Conservation (phyloP, 2,113 vertebrate genomes). For the Sula dactylatra region DNA sequence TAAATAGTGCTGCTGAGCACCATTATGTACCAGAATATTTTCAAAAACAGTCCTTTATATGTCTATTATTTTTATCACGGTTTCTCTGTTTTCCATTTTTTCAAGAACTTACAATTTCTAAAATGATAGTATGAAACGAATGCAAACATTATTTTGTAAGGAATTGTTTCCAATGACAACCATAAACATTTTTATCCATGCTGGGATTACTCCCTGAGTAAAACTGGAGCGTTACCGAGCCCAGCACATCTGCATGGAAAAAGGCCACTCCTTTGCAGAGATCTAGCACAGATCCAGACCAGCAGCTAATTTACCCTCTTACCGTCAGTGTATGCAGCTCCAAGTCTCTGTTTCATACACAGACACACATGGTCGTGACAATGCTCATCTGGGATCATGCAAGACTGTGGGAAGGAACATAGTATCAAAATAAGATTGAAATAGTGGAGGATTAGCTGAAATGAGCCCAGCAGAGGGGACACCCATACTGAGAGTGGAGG, state of each 20-base stretch:
- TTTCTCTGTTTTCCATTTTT: neutral
- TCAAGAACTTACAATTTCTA: neutral
- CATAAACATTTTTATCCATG: neutral
- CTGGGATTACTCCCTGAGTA: neutral
- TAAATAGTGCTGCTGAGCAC: neutral
- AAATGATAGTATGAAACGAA: neutral
- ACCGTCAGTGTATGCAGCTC: neutral
- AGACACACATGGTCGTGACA: neutral
- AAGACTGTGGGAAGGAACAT: neutral
- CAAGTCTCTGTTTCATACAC: neutral
- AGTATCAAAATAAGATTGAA: neutral
- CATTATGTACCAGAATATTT: neutral
- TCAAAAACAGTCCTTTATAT: neutral
- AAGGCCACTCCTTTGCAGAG: neutral
- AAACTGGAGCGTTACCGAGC: neutral
- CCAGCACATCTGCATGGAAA: neutral
- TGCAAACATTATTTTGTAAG: neutral
- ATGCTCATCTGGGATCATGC: neutral
- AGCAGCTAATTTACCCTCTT: neutral
- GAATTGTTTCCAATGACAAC: conserved; percentile 4
- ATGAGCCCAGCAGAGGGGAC: neutral
- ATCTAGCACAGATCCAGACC: neutral
- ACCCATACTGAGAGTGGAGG: neutral
- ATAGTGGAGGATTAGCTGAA: neutral
- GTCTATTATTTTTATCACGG: neutral